Evolutionary conservation across 2,888 invertebrate species (phyloP).

Genomic region (Eucriotettix oculatus): DNA sequence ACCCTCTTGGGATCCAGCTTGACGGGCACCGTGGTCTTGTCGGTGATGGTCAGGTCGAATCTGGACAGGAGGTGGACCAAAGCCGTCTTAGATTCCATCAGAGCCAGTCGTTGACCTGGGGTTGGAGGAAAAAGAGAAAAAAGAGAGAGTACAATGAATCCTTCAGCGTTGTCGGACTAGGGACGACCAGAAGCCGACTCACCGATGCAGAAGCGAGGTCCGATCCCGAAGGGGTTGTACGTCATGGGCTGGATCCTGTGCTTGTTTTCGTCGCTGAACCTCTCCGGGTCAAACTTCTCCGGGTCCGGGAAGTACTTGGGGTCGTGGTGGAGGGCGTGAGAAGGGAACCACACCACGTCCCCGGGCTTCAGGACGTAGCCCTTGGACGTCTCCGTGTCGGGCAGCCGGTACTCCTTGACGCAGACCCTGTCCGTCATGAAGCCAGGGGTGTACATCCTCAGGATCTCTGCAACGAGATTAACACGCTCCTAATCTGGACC

Average conservation of each 20-base stretch:
- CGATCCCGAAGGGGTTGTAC: constrained; percentile 16
- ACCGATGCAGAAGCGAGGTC: constrained; percentile 17
- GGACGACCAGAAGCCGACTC: neutral
- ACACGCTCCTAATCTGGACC: too few relatives aligned
- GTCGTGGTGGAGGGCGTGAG: constrained; percentile 23
- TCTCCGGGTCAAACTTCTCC: constrained; percentile 35
- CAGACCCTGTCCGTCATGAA: constrained; percentile 29
- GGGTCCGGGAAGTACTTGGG: constrained; percentile 22
- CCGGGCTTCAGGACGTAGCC: constrained; percentile 8
- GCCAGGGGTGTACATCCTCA: constrained; percentile 34
- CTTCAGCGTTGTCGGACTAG: too few relatives aligned
- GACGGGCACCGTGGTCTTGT: neutral
- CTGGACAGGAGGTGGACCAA: neutral
- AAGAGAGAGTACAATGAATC: too few relatives aligned
- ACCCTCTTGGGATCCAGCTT: neutral
- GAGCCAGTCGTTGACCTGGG: neutral
- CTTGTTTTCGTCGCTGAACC: constrained; percentile 26
- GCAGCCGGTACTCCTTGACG: constrained; percentile 27
- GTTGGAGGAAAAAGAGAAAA: too few relatives aligned
- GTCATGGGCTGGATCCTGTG: constrained; percentile 14
- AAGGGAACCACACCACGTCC: constrained; percentile 13
- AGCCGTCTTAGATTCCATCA: neutral
- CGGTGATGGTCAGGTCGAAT: neutral
- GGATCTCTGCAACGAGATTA: constrained; percentile 27
- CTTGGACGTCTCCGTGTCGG: neutral